Percentiles rank a stretch among this genome's conserved stretches.
Evolutionary conservation across 2,113 vertebrate species (phyloP).

Genomic region (Acrocephalus arundinaceus): DNA sequence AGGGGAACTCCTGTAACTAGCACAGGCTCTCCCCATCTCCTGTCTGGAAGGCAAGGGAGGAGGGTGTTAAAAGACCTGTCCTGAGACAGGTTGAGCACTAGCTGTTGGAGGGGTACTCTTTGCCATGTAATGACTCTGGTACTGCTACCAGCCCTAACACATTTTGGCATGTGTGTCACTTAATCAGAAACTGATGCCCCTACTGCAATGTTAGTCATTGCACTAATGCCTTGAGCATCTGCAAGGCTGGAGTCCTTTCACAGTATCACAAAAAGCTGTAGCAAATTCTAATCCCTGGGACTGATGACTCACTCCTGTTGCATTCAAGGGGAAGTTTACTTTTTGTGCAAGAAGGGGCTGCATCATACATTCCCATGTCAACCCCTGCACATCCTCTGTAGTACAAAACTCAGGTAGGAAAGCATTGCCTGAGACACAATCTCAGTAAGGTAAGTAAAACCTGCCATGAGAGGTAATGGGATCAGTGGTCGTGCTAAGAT

Average conservation of each 20-base stretch:
- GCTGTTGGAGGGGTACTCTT: not conserved
- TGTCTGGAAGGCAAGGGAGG: accelerated
- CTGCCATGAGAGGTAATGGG: not conserved
- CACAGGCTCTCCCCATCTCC: not conserved
- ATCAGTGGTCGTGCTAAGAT: not conserved
- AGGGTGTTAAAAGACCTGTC: accelerated
- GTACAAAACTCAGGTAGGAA: not conserved
- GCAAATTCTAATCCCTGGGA: not conserved
- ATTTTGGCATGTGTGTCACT: not conserved
- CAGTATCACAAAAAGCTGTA: not conserved
- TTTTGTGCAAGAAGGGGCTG: not conserved
- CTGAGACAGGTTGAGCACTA: not conserved
- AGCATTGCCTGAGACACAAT: not conserved
- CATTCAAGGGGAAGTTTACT: not conserved
- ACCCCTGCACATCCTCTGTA: not conserved
- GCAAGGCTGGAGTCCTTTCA: not conserved
- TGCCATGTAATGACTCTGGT: not conserved
- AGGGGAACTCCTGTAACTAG: not conserved
- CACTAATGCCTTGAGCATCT: not conserved
- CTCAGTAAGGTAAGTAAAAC: not conserved
- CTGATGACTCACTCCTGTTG: not conserved
- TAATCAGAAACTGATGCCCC: not conserved
- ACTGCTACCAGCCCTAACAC: not conserved
- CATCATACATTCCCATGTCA: not conserved
- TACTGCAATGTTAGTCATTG: not conserved